Percentiles rank a stretch among this genome's conserved stretches.
Conservation (phyloP, 2,797 vertebrate species). For the Salmo trutta region DNA sequence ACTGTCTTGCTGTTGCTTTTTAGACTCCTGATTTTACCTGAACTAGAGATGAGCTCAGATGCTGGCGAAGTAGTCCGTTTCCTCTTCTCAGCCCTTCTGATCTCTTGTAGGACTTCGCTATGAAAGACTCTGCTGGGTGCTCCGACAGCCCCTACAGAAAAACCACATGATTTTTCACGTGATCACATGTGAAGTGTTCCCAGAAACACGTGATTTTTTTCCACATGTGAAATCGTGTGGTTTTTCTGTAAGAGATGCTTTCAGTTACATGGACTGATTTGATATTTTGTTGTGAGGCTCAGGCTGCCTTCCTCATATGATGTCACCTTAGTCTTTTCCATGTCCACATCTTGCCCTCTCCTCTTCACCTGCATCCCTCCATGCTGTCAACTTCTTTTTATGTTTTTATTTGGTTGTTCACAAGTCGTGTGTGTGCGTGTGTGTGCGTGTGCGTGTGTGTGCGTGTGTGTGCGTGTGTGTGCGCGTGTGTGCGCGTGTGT, state of each 20-base stretch:
- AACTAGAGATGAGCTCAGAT: not conserved
- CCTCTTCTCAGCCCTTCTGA: not conserved
- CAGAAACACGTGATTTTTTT: too few relatives aligned
- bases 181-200: too few relatives aligned
- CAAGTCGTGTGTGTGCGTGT: not conserved
- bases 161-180: too few relatives aligned
- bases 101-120: not conserved
- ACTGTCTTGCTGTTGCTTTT: constrained; percentile 24
- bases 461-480: too few relatives aligned
- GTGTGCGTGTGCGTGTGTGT: too few relatives aligned
- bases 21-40: not conserved
- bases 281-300: not conserved
- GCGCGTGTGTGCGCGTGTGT: too few relatives aligned
- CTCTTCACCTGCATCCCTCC: constrained; percentile 18
- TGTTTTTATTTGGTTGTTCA: constrained; percentile 22
- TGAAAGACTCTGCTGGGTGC: not conserved
- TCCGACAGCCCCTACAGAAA: too few relatives aligned
- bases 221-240: too few relatives aligned
- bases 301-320: not conserved
- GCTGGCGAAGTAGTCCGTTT: not conserved
- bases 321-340: constrained; percentile 12
- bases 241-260: not conserved
- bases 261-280: not conserved
- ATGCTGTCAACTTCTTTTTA: constrained; percentile 4
- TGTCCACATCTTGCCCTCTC: not conserved